Conservation (phyloP, 2,797 vertebrate species). For the Oophaga sylvatica region DNA sequence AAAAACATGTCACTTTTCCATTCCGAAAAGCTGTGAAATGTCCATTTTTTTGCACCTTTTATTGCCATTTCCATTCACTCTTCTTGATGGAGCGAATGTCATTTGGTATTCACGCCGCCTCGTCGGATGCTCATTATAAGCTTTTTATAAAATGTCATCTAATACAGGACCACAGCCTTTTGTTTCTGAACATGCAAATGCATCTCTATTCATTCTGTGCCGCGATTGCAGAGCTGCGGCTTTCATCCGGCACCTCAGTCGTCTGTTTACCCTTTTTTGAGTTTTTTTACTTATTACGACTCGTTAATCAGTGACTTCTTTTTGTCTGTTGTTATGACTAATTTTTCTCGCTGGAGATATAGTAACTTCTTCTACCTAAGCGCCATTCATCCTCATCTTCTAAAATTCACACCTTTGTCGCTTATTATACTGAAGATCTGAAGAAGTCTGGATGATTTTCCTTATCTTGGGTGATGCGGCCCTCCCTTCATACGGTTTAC, state of each 20-base stretch:
- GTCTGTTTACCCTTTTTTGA: conserved; percentile 5
- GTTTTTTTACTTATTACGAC: not conserved
- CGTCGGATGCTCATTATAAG: conserved; percentile 12
- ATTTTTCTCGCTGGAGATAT: not conserved
- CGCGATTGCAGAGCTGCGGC: not conserved
- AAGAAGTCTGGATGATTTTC: no score
- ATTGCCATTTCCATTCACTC: not conserved
- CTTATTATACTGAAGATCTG: no score
- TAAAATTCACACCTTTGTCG: not conserved
- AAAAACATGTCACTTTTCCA: not conserved
- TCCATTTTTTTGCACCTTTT: not conserved
- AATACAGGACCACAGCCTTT: not conserved
- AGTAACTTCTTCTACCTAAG: not conserved
- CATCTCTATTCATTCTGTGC: not conserved
- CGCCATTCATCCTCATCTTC: not conserved
- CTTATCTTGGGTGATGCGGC: not conserved
- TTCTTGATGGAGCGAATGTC: not conserved
- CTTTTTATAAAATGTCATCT: conserved; percentile 22
- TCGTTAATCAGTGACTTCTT: not conserved
- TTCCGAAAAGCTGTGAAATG: not conserved
- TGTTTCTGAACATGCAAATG: conserved; percentile 16
- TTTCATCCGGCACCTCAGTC: not conserved
- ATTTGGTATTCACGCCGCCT: not conserved
- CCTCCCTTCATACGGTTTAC: not conserved
- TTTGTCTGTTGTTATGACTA: not conserved